Base-by-base conservation (phyloP, 2,113 vertebrate genomes). In the Centropristis striata region DNA sequence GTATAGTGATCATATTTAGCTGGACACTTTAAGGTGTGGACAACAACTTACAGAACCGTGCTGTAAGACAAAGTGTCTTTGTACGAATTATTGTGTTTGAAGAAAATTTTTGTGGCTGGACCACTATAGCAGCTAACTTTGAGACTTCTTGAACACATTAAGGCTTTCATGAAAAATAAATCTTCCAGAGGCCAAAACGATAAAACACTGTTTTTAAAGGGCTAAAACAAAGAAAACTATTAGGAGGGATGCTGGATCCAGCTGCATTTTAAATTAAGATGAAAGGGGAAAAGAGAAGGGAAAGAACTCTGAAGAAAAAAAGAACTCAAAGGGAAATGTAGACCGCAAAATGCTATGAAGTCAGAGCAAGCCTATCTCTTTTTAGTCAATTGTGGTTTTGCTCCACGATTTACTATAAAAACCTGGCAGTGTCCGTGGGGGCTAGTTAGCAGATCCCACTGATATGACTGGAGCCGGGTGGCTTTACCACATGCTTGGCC, bases 231-330 rank as follows among this genome's bases (percentile, higher is more conserved):
- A 93, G 89, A 86, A 81, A 80, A 86, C 59, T 79, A 90, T 84
- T 81, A 77, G 72, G 46, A 72, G 23, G 74, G 74, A 78, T 82
- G 75, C 83, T 60, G 78, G 83, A 83, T 88, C 86, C 93, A 93
- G 92, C 92, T 95, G 94, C 80, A 90, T 89, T 91, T 92, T 84
- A 86, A 91, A 90, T 93, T 80, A 86, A 83, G 87, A 93, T 92
- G 87, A 93, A 92, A 93, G 84, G 41, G 37, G n/a, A 75, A 82
- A 72, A 65, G 47, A 81, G 66, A 80, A 75, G 65, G 84, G 71
- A 89, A 84, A 85, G 74, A 89, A 51, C 79, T 78, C 51, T 25
- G 14, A 76, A 81, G 65, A 78, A 60, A 82, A 82, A 82, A 61
- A 83, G 59, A 80, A 82, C 71, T 84, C 78, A 81, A 81, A 88